phyloP scores from a whole-genome alignment of 2,113 vertebrate species.

The Poeciliopsis retropinna region DNA sequence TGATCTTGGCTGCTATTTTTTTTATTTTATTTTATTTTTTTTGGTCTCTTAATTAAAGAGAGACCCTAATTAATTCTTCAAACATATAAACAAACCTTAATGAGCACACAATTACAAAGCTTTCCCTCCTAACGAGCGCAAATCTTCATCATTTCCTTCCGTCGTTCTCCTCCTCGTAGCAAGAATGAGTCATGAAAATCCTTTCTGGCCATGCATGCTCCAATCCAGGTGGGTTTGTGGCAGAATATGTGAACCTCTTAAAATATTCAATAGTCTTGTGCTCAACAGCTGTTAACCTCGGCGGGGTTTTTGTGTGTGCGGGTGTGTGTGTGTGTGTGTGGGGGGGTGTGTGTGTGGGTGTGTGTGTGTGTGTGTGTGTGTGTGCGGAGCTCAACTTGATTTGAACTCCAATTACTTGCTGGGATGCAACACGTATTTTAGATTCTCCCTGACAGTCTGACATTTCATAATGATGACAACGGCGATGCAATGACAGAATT shows the following conservation, averaged over 20 bases:
- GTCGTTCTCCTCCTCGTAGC: not conserved
- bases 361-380: slow-evolving; percentile 12
- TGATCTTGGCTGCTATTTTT: not conserved
- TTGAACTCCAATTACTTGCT: slow-evolving; percentile 36
- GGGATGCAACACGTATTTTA: slow-evolving; percentile 53
- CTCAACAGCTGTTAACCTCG: slow-evolving; percentile 49
- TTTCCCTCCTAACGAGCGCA: not conserved
- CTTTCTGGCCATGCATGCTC: not conserved
- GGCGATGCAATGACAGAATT: not conserved
- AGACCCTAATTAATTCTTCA: not conserved
- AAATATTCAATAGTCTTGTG: slow-evolving; percentile 60
- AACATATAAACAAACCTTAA: not conserved
- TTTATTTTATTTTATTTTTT: not conserved
- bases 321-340: slow-evolving; percentile 8
- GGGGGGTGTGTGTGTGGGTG: not conserved
- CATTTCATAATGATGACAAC: slow-evolving; percentile 18
- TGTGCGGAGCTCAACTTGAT: slow-evolving; percentile 8
- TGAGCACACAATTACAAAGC: not conserved
- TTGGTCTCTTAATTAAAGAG: not conserved
- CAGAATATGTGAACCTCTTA: slow-evolving; percentile 12
- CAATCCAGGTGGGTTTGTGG: not conserved
- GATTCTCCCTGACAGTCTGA: slow-evolving; percentile 6
- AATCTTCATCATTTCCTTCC: not conserved
- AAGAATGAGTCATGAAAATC: not conserved
- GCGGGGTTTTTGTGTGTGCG: not conserved